Evolutionary conservation across 2,113 vertebrate genomes (phyloP), one percentile per base, ranked within the genome.

Genomic region (Drymodes brunneopygia): DNA sequence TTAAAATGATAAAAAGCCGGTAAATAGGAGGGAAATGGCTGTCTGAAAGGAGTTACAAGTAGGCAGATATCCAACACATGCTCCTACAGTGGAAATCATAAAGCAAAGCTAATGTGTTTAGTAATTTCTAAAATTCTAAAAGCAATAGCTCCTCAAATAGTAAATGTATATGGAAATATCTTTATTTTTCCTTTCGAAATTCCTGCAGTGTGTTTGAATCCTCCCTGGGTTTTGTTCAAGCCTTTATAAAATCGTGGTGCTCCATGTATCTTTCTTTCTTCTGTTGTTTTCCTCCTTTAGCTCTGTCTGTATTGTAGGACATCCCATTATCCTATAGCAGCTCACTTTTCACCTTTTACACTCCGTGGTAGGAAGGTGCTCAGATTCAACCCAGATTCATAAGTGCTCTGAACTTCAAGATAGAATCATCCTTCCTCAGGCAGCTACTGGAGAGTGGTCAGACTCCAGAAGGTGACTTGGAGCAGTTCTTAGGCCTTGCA

Each of bases 1-100:
- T 96, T 96, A 96, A 94, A 96, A 81, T 86, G 27, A 93, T 84
- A 81, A 84, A 96, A 93, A 93, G 36, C 21, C 3, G 3, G 67
- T 88, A 96, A 91, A 93, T 62, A 88, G 80, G 67, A 95, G 64
- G 40, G 81, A 96, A 95, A 64, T 47, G 81, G 79, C 71, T 92
- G 85, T 82, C 79, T 95, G 75, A 83, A 92, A 93, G 67, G 31
- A 96, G 35, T 81, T 77, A 56, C 56, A 83, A 94, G 56, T 77
- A 96, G 85, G 94, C 82, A 96, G 35, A 88, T 67, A 81, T 92
- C 88, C 94, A 96, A 56, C 40, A 60, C 50, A 86, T 56, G 56
- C 60, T 90, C 28, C 67, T 74, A 36, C 20, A 70, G n/a, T n/a
- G 12, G 56, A 88, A 90, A 93, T 66, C 15, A 83, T 80, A 90